phyloP scores from a whole-genome alignment of 2,113 vertebrate species.

The Corvus hawaiiensis region DNA sequence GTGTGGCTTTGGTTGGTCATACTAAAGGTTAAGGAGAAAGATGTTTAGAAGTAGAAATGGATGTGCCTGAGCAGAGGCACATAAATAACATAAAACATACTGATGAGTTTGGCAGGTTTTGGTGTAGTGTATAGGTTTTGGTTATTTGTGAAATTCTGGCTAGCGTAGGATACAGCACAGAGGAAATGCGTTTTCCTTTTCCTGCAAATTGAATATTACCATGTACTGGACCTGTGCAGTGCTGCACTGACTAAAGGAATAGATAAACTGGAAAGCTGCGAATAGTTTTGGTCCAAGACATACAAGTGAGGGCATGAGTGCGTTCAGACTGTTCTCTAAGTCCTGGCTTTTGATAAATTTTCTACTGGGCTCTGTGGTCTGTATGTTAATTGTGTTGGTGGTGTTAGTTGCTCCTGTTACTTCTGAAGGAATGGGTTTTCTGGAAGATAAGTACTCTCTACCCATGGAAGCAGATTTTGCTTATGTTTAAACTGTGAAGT shows the following conservation, averaged over 20 bases:
- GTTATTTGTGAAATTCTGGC: background rate
- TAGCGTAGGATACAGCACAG: background rate
- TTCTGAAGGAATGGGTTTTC: background rate
- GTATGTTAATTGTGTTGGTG: background rate
- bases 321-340: background rate
- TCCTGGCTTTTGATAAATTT: background rate
- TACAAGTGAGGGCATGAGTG: background rate
- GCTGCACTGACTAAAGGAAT: background rate
- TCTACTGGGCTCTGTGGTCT: background rate
- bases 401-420: background rate
- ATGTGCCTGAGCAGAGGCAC: background rate
- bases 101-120: background rate
- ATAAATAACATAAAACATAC: background rate
- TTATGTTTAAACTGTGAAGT: background rate
- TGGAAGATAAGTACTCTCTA: background rate
- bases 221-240: background rate
- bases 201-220: background rate
- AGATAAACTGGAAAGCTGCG: background rate
- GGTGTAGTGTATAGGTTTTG: background rate
- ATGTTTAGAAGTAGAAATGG: background rate
- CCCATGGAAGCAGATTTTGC: background rate
- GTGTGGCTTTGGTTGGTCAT: background rate
- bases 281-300: background rate
- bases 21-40: background rate
- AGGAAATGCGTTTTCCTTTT: background rate